phyloP scores from a whole-genome alignment of 2,113 vertebrate species.

The Oreochromis niloticus region DNA sequence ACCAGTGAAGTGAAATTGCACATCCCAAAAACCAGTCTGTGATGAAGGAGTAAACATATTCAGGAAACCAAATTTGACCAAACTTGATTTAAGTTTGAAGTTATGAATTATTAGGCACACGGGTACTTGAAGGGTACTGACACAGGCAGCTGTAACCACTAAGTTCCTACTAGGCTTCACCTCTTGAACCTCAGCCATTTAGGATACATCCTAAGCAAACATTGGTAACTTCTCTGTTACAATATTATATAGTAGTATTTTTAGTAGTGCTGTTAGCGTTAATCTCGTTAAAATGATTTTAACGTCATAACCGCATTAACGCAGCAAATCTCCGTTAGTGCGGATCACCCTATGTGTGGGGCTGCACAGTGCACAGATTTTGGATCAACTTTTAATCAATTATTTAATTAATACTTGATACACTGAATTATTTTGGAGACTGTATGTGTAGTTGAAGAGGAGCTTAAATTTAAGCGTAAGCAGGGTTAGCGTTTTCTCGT shows the following conservation, averaged over 20 bases:
- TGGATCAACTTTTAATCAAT: not conserved
- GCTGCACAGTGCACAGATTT: not conserved
- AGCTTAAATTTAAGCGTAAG: not conserved
- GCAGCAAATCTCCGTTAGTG: fast-evolving
- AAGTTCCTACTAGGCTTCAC: not conserved
- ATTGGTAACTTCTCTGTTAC: not conserved
- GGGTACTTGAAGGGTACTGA: not conserved
- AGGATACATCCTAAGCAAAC: not conserved
- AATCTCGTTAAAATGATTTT: no score
- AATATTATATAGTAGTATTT: not conserved
- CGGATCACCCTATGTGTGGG: no score
- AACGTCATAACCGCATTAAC: no score
- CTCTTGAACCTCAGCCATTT: not conserved
- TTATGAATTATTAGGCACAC: not conserved
- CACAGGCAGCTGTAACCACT: not conserved
- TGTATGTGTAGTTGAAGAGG: not conserved
- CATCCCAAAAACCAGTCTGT: not conserved
- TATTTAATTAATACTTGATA: not conserved
- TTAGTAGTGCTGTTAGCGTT: not conserved
- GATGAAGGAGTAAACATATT: not conserved
- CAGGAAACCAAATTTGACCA: not conserved
- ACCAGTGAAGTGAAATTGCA: no score
- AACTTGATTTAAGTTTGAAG: not conserved
- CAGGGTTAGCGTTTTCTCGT: not conserved
- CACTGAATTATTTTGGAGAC: not conserved